These are phyloP conservation scores for Mesembrinibis cayennensis DNA, from an alignment of 2,113 vertebrate species.

Conservation along the genomic window DNA sequence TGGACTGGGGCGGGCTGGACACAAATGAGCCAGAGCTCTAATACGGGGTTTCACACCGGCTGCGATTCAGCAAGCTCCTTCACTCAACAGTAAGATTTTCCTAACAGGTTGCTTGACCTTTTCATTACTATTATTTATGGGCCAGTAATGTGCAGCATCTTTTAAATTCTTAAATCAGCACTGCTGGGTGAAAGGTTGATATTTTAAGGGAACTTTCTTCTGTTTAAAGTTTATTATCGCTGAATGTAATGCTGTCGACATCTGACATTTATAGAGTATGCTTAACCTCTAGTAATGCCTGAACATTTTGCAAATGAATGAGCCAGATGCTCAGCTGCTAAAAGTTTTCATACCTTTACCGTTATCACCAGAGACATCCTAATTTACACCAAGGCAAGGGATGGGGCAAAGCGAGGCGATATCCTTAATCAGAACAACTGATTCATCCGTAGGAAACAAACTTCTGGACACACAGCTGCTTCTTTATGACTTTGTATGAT, in stretches of 20 bases:
- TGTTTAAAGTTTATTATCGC: neutral
- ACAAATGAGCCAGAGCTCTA: neutral
- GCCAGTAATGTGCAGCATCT: conserved; percentile 13
- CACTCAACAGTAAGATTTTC: neutral
- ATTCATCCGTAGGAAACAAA: neutral
- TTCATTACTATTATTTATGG: conserved; percentile 47
- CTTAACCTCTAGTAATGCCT: conserved; percentile 18
- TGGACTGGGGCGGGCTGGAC: neutral
- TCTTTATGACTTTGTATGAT: neutral
- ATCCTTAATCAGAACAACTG: neutral
- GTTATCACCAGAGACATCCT: neutral
- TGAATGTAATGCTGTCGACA: neutral
- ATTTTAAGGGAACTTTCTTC: conserved; percentile 45
- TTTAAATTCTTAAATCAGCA: neutral
- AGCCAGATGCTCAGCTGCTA: neutral
- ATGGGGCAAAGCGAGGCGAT: neutral
- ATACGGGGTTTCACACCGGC: neutral
- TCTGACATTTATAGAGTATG: conserved; percentile 36
- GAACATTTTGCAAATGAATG: neutral
- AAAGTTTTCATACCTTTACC: neutral
- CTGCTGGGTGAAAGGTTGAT: conserved; percentile 40
- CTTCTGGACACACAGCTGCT: neutral
- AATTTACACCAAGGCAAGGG: neutral
- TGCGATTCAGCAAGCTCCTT: neutral
- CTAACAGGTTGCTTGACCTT: conserved; percentile 48